Percentiles rank a stretch among this genome's conserved stretches.
phyloP scores from a whole-genome alignment of 2,888 invertebrate species.

The Drosophila kambysellisi region DNA sequence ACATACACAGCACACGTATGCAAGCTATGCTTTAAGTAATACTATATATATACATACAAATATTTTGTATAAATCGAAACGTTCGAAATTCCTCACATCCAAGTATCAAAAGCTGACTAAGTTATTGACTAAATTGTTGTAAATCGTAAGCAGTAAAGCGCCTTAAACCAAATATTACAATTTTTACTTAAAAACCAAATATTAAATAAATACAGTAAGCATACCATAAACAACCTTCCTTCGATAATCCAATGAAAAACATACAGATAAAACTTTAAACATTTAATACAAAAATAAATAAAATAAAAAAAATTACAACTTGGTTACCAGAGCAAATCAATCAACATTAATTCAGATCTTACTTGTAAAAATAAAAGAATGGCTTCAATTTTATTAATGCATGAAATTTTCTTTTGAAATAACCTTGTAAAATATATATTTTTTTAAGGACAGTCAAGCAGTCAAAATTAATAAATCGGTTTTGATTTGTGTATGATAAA shows the following conservation, averaged over 20 bases:
- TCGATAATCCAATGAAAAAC: slow-evolving; percentile 23
- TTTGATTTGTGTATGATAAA: not conserved
- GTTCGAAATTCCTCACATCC: slow-evolving; percentile 78
- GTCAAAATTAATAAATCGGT: slow-evolving; percentile 2
- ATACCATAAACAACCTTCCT: slow-evolving; percentile 51
- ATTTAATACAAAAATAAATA: slow-evolving; percentile 19
- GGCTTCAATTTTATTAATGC: slow-evolving; percentile 27
- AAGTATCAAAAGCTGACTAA: slow-evolving; percentile 83
- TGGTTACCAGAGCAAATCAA: slow-evolving; percentile 49
- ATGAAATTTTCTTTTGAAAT: slow-evolving; percentile 22
- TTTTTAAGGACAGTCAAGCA: slow-evolving; percentile 21
- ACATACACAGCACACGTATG: slow-evolving; percentile 22
- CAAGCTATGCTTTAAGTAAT: slow-evolving; percentile 39
- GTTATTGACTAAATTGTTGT: slow-evolving; percentile 38
- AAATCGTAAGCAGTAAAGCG: slow-evolving; percentile 32
- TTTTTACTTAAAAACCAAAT: slow-evolving; percentile 27
- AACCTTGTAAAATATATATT: not conserved
- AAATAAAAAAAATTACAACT: slow-evolving; percentile 19
- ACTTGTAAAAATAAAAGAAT: slow-evolving; percentile 14
- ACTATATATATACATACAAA: slow-evolving; percentile 25
- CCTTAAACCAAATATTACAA: slow-evolving; percentile 37
- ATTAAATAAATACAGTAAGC: slow-evolving; percentile 60
- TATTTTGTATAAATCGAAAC: slow-evolving; percentile 27
- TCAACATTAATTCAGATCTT: slow-evolving; percentile 34
- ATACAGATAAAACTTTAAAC: slow-evolving; percentile 33